A percentile compares a stretch with the other conserved stretches of the same genome.
Evolutionary conservation across 2,113 vertebrate species (phyloP).

Genomic region (Falcunculus frontatus): DNA sequence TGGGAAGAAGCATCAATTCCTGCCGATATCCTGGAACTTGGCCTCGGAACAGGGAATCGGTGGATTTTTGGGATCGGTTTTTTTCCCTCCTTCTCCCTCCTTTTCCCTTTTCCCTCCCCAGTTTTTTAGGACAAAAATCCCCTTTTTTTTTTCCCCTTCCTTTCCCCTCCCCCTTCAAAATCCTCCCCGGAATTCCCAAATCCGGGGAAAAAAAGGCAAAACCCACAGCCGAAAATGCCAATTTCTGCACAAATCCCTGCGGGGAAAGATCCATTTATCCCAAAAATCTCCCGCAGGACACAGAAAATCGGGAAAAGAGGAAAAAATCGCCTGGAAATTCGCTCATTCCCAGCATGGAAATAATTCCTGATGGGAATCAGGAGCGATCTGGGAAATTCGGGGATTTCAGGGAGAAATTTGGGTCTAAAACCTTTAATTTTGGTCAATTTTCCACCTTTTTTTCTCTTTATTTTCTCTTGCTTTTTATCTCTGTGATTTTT

Average conservation of each 20-base stretch:
- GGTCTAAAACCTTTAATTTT: rapidly evolving
- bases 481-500: background rate
- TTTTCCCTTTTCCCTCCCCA: background rate
- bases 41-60: background rate
- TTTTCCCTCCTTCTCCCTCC: background rate
- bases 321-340: background rate
- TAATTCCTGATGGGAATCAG: background rate
- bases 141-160: background rate
- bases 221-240: background rate
- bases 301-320: background rate
- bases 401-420: too few species aligned
- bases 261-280: background rate
- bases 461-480: background rate
- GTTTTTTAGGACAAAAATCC: background rate
- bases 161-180: background rate
- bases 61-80: background rate
- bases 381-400: background rate
- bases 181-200: background rate
- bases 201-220: background rate
- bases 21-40: background rate
- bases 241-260: background rate
- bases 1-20: background rate
- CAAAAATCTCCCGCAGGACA: background rate
- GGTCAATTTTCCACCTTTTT: background rate
- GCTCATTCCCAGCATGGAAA: background rate